Evolutionary conservation across 2,888 invertebrate genomes (phyloP), one percentile per base, ranked within the genome.

Genomic region (Periphyllus acericola): DNA sequence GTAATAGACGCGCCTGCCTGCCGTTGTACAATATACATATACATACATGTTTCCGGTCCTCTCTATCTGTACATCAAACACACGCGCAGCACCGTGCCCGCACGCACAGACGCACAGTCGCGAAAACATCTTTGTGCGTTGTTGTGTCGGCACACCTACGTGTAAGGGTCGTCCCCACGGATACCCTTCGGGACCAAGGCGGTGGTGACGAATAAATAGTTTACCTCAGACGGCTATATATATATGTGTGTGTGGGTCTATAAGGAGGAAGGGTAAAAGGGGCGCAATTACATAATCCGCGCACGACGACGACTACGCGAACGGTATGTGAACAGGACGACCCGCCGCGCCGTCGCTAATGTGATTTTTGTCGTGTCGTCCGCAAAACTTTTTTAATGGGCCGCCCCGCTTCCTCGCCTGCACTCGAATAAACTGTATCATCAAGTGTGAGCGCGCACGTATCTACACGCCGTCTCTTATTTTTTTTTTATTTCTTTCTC

Each of bases 381-480:
- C 83, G 32, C 75, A 40, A 83, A 83, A 83, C 83, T 83, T 83
- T 83, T 83, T 83, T 83, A 83, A 83, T 83, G 75, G 83, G 75
- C 66, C 66, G 32, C 75, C 25, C 72, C 36, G n/a, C 72, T 17
- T 32, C 8, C 82, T 29, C 25, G 21, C 55, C 29, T 32, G 8
- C 21, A 36, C 34, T 29, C 74, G n/a, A 55, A 72, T 72, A 55
- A 55, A 68, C 71, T 46, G n/a, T n/a, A 83, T 21, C 71, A 9
- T 46, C 46, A 36, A 11, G 9, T 0, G 29, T 68, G 82, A 17
- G 60, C 82, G 36, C 21, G 29, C 71, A 32, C 46, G 46, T 32
- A 46, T 21, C 3, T n/a, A n/a, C 29, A 32, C 1, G 55, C 14
- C 32, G 32, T n/a, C 29, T 71, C 9, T 34, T 60, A 21, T 75